A percentile compares a stretch with the other conserved stretches of the same genome.
These are phyloP conservation scores for Carpatolechia fugitivella DNA, from an alignment of 2,888 invertebrate genomes.

Conservation along the genomic window DNA sequence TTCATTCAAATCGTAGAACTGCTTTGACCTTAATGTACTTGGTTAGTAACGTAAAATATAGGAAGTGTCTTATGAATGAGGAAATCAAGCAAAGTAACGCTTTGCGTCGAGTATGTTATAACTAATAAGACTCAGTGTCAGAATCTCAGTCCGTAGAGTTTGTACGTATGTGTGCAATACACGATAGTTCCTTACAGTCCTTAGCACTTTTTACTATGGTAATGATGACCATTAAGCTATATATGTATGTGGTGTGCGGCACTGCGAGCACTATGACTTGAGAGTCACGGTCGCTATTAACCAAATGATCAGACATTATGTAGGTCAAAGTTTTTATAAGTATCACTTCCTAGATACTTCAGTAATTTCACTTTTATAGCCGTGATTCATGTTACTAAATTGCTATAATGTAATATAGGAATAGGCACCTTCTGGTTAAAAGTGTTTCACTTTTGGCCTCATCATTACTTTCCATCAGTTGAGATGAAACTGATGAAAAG, in stretches of 20 bases:
- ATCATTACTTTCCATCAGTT: too few relatives aligned
- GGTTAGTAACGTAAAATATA: not conserved
- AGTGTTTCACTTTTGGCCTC: too few relatives aligned
- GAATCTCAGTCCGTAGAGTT: not conserved
- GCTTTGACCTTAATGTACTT: not conserved
- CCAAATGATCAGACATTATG: constrained; percentile 40
- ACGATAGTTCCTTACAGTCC: constrained; percentile 16
- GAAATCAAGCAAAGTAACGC: not conserved
- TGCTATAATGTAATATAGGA: not conserved
- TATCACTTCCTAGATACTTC: not conserved
- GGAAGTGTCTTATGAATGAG: not conserved
- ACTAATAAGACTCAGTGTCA: too few relatives aligned
- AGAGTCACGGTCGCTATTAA: constrained; percentile 50
- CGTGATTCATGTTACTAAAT: not conserved
- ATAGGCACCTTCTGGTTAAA: not conserved
- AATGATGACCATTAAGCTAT: constrained; percentile 22
- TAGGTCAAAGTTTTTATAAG: not conserved
- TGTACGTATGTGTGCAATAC: not conserved
- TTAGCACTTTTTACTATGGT: constrained; percentile 19
- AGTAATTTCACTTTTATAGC: not conserved
- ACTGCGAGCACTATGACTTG: constrained; percentile 29
- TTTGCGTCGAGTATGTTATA: too few relatives aligned
- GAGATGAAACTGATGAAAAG: too few relatives aligned
- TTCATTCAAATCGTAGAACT: not conserved
- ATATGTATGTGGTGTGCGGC: constrained; percentile 30